Evolutionary conservation across 2,113 vertebrate genomes (phyloP), one percentile per base, ranked within the genome.

Genomic region (Limanda limanda): DNA sequence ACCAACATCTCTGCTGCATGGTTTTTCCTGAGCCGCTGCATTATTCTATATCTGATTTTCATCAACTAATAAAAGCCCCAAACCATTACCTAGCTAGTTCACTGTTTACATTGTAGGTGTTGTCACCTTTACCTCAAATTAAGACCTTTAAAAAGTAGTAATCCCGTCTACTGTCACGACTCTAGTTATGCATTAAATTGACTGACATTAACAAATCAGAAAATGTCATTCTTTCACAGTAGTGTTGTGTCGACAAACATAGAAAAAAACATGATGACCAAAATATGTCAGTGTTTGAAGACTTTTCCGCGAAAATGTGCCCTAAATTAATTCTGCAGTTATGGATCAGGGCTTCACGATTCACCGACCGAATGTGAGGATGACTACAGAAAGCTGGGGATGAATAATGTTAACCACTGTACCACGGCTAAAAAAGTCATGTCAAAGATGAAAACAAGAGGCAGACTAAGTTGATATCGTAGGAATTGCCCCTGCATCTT

Each of bases 1-100:
- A 83, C 78, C 55, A 92, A 83, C 70, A 83, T 89, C 88, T 95
- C 93, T 93, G 93, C 93, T 95, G 93, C 92, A 94, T 90, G 91
- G 85, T 84, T 90, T 75, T 62, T 23, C 81, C 63, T 78, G 23
- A 35, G 27, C 58, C 48, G n/a, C 68, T 17, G 14, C 10, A 70
- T 59, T 56, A 23, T 40, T 24, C 9, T 20, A 21, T 21, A 15
- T 42, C 40, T 17, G 47, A 4, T 59, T 66, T 12, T 35, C 20
- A 78, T 61, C 18, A 66, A 52, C 23, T 73, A 60, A 68, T 20
- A 56, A 65, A 75, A 74, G 57, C 62, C 63, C 71, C 15, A 70
- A 77, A 70, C 58, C 58, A 75, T 24, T 55, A 79, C 25, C 5
- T 75, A 62, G 31, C 17, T 25, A 21, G 17, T n/a, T 47, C 0